Conservation (phyloP, 2,113 vertebrate genomes). For the Furnarius figulus region DNA sequence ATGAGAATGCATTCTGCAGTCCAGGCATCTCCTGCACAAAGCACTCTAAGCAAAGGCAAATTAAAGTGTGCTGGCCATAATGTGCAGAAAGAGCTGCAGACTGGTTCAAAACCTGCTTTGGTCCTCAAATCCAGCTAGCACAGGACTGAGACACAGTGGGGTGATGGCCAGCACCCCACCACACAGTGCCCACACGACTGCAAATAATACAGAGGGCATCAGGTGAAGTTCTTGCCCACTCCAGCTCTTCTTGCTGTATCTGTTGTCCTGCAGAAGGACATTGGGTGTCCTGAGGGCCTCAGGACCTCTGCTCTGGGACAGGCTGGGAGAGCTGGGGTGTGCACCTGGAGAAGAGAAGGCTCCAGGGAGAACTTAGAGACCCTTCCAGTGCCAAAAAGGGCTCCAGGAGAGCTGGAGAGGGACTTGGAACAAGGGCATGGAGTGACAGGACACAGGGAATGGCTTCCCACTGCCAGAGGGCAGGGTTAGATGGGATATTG, state of each 20-base stretch:
- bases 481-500: rapidly evolving
- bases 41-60: background rate
- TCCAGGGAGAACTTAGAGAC: background rate
- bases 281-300: background rate
- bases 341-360: background rate
- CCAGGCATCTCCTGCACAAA: background rate
- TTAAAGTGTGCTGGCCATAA: background rate
- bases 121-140: background rate
- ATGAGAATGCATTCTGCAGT: background rate
- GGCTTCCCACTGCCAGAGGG: background rate
- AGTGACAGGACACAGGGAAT: background rate
- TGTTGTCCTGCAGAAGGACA: background rate
- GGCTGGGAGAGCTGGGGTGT: background rate
- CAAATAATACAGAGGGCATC: no score
- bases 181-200: no score
- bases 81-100: background rate
- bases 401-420: background rate
- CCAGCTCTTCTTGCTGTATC: background rate
- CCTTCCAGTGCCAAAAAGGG: background rate
- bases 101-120: background rate
- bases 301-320: background rate
- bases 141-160: background rate
- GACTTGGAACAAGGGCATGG: rapidly evolving
- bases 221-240: background rate
- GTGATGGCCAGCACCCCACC: background rate